Evolutionary conservation across 2,113 vertebrate species (phyloP).

Genomic region (Halcyon senegalensis): DNA sequence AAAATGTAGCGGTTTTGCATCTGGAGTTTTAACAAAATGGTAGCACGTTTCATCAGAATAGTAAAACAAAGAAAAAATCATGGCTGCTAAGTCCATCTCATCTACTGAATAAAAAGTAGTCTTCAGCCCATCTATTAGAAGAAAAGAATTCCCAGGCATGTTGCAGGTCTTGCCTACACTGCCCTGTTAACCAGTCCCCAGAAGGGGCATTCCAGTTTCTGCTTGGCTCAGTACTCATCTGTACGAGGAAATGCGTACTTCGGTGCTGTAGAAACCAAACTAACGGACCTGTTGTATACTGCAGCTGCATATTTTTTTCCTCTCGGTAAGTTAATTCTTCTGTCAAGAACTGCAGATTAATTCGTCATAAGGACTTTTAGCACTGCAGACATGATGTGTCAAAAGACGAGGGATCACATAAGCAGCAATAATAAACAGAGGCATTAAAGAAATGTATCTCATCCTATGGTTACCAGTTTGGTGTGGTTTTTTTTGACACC

Average conservation of each 20-base stretch:
- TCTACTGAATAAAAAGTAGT: neutral
- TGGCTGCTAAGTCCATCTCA: neutral
- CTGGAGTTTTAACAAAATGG: neutral
- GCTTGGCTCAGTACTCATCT: neutral
- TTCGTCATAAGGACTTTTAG: neutral
- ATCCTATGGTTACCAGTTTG: neutral
- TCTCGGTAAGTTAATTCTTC: neutral
- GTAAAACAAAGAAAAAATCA: neutral
- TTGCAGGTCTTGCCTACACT: neutral
- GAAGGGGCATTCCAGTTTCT: neutral
- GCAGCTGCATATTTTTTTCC: neutral
- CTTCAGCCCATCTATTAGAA: neutral
- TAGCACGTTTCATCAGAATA: neutral
- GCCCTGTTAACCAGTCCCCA: neutral
- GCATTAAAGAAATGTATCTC: neutral
- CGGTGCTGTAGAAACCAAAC: neutral
- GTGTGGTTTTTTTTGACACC: neutral
- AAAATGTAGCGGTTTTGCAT: neutral
- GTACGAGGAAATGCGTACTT: neutral
- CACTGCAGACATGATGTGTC: neutral
- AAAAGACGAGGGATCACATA: neutral
- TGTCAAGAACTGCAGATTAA: neutral
- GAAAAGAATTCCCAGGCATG: neutral
- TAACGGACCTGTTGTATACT: neutral
- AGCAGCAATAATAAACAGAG: neutral